phyloP scores from a whole-genome alignment of 2,113 vertebrate genomes.

The Arvicanthis niloticus region DNA sequence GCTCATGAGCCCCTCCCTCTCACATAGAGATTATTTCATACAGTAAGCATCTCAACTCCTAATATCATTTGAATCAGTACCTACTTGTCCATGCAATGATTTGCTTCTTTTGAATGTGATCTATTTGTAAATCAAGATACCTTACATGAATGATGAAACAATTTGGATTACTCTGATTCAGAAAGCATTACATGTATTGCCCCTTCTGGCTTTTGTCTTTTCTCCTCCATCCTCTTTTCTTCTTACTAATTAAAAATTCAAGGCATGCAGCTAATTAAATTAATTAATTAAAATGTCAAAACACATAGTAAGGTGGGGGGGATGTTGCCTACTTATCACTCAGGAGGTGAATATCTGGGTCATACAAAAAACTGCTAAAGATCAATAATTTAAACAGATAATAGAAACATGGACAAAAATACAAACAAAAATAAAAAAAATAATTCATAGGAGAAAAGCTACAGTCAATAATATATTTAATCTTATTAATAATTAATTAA shows the following conservation, averaged over 20 bases:
- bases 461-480: neutral
- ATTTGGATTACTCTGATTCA: neutral
- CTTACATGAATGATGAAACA: neutral
- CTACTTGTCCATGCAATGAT: neutral
- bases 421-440: no score
- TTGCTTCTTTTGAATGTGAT: neutral
- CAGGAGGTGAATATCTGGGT: neutral
- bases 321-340: neutral
- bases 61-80: neutral
- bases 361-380: neutral
- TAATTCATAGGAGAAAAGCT: neutral
- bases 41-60: neutral
- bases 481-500: neutral
- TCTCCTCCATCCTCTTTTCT: neutral
- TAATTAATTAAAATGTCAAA: neutral
- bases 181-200: slow-evolving; percentile 31
- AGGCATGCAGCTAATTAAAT: neutral
- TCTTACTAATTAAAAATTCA: neutral
- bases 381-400: neutral
- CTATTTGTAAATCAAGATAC: neutral
- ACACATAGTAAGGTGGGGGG: neutral
- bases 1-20: neutral
- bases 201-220: neutral
- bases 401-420: neutral
- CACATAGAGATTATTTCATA: neutral